phyloP scores from a whole-genome alignment of 2,797 vertebrate species.

The Micromesistius poutassou region DNA sequence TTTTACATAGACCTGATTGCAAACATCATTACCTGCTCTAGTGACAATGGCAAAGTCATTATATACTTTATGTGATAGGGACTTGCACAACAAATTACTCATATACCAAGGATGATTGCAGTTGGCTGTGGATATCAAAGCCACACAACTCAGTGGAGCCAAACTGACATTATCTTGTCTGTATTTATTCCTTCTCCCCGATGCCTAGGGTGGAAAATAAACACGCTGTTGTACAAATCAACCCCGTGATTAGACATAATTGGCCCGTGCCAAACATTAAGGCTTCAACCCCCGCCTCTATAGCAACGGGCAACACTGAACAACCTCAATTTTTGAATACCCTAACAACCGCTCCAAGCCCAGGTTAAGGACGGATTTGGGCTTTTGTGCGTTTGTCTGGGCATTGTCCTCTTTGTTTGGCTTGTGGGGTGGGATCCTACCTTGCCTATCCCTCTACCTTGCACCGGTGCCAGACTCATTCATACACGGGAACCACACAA shows the following conservation, averaged over 20 bases:
- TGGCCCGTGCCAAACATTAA: constrained; percentile 10
- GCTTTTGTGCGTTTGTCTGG: background rate
- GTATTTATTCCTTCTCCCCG: constrained; percentile 14
- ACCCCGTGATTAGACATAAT: constrained; percentile 19
- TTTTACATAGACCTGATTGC: background rate
- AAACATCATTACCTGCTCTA: background rate
- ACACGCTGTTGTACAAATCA: constrained; percentile 19
- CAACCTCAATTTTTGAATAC: background rate
- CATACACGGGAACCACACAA: background rate
- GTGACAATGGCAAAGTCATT: background rate
- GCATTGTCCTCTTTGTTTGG: constrained; percentile 25
- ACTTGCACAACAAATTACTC: background rate
- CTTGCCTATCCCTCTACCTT: constrained; percentile 4
- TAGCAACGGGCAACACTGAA: background rate
- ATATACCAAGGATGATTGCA: background rate
- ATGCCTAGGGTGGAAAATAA: constrained; percentile 22
- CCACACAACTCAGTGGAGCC: constrained; percentile 12
- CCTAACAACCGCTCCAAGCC: constrained; percentile 7
- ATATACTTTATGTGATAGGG: background rate
- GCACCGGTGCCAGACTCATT: background rate
- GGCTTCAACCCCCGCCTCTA: background rate
- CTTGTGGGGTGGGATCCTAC: background rate
- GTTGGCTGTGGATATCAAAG: constrained; percentile 9
- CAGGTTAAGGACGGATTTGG: constrained; percentile 17
- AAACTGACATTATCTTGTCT: constrained; percentile 12